These are phyloP conservation scores for Scopus umbretta DNA, from an alignment of 2,113 vertebrate species.

Conservation along the genomic window DNA sequence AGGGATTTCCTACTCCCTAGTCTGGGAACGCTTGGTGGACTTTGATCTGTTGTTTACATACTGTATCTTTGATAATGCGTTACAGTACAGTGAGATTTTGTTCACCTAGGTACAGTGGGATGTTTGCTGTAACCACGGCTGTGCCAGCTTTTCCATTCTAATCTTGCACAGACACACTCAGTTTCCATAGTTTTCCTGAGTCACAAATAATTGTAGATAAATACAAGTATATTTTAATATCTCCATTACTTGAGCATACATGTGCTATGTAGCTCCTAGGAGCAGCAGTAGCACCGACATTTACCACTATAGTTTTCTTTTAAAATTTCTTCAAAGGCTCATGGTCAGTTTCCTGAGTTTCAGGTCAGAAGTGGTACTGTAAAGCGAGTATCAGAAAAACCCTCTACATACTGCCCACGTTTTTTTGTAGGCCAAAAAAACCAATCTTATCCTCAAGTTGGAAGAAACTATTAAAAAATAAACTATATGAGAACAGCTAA, in stretches of 20 bases:
- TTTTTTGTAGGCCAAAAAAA: background rate
- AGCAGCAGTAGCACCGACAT: background rate
- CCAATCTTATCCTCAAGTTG: background rate
- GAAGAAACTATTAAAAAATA: background rate
- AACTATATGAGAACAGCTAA: background rate
- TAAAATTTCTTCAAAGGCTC: background rate
- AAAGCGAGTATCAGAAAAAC: background rate
- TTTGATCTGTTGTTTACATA: slow-evolving; percentile 25
- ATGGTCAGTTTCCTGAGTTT: background rate
- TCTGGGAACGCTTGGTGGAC: slow-evolving; percentile 3
- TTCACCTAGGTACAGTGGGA: background rate
- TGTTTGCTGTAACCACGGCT: background rate
- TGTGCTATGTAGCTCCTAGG: accelerated
- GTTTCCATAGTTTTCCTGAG: background rate
- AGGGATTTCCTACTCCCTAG: slow-evolving; percentile 16
- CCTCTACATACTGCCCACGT: too few relatives aligned
- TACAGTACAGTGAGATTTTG: background rate
- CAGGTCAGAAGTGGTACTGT: background rate
- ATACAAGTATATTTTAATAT: background rate
- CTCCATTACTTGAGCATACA: background rate
- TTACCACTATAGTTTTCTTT: background rate
- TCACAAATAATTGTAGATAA: background rate
- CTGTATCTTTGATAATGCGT: background rate
- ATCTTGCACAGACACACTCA: background rate
- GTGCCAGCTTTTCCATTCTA: background rate